Conservation (phyloP, 1,140 invertebrate species). For the Cepaea nemoralis region DNA sequence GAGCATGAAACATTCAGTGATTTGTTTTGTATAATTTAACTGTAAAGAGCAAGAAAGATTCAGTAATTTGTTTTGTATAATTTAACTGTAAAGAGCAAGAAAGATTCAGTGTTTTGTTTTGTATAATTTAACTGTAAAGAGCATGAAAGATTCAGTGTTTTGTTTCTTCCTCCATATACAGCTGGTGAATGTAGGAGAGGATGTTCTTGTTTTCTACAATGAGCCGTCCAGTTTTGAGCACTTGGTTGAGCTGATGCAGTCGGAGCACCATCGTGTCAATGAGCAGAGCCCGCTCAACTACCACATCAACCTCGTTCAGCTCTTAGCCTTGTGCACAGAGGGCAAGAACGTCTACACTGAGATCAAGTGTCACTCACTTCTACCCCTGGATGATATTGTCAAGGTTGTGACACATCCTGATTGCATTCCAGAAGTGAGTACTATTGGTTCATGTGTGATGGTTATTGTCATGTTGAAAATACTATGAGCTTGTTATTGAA, state of each 20-base stretch:
- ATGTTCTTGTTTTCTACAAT: conserved; percentile 97
- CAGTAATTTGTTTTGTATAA: too few relatives aligned
- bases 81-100: too few relatives aligned
- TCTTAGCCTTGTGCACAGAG: conserved; percentile 97
- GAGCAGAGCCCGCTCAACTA: conserved; percentile 86
- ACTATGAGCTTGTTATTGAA: too few relatives aligned
- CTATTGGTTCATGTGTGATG: neutral
- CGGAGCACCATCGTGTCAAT: conserved; percentile 84
- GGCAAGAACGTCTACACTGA: conserved; percentile 99
- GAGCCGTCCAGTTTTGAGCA: conserved; percentile 92
- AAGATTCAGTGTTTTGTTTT: too few relatives aligned
- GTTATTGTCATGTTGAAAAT: too few relatives aligned
- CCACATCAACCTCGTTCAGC: conserved; percentile 94
- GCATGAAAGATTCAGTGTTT: too few relatives aligned
- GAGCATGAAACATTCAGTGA: too few relatives aligned
- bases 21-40: too few relatives aligned
- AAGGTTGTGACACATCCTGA: conserved; percentile 90
- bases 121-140: too few relatives aligned
- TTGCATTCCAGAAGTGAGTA: conserved; percentile 90
- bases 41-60: too few relatives aligned
- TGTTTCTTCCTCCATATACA: conserved; percentile 69
- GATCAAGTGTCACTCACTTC: conserved; percentile 96
- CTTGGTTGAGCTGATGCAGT: conserved; percentile 93
- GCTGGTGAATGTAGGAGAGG: conserved; percentile 95
- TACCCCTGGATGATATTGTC: conserved; percentile 97